Evolutionary conservation across 2,888 invertebrate species (phyloP).

Genomic region (Zaprionus bogoriensis): DNA sequence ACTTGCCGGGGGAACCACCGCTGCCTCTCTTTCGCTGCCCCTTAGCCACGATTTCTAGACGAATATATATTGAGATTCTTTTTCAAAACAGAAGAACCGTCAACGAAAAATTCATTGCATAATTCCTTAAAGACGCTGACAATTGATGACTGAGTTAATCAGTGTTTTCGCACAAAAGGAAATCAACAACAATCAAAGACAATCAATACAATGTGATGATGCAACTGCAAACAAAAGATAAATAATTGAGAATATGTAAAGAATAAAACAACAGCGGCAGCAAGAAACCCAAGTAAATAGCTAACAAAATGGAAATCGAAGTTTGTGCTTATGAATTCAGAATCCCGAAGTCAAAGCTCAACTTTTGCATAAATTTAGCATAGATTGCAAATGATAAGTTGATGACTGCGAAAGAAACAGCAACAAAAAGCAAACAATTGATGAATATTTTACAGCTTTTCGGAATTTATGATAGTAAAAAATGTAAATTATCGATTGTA

Average conservation of each 20-base stretch:
- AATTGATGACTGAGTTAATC: background rate
- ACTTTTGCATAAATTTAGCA: conserved; percentile 5
- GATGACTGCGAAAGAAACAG: background rate
- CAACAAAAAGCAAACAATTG: background rate
- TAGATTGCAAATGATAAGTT: conserved; percentile 12
- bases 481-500: background rate
- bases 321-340: background rate
- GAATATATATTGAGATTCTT: background rate
- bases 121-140: background rate
- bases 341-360: conserved; percentile 1
- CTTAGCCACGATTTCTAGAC: background rate
- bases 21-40: background rate
- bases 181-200: background rate
- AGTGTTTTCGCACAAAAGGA: background rate
- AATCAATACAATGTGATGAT: background rate
- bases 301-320: background rate
- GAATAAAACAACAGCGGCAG: background rate
- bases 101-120: background rate
- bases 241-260: conserved; percentile 1
- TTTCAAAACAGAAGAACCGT: background rate
- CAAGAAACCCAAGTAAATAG: background rate
- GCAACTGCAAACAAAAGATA: conserved; percentile 4
- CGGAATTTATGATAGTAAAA: background rate
- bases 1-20: background rate
- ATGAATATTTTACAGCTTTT: conserved; percentile 1